Conservation (phyloP, 1,140 invertebrate genomes). For the Druon quercuslanigerum region DNA sequence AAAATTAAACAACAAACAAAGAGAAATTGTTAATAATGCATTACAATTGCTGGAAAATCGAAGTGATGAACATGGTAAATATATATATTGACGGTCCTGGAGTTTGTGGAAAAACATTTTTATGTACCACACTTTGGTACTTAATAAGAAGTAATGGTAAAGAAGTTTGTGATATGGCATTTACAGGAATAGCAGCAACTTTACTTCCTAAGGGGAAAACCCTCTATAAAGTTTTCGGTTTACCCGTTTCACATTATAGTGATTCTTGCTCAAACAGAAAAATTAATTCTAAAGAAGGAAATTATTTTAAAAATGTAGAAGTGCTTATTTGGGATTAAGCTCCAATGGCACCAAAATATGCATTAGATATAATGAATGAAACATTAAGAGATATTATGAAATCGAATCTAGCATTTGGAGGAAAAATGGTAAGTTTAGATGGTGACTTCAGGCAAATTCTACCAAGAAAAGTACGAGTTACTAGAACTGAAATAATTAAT, state of each 20-base stretch:
- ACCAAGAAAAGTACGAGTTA: too few relatives aligned
- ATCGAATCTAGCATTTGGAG: background rate
- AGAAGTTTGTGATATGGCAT: background rate
- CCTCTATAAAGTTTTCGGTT: too few relatives aligned
- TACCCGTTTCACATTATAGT: too few relatives aligned
- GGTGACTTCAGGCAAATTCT: too few relatives aligned
- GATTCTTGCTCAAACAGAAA: background rate
- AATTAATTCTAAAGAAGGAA: conserved; percentile 7
- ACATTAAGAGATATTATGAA: background rate
- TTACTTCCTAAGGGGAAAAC: too few relatives aligned
- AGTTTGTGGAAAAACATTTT: background rate
- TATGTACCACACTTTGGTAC: too few relatives aligned
- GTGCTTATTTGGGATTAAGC: background rate
- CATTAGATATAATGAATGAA: background rate
- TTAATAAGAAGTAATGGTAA: background rate
- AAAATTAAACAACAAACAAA: background rate
- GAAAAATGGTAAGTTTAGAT: background rate
- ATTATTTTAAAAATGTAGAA: background rate
- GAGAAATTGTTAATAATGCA: conserved; percentile 1
- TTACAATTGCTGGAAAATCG: background rate
- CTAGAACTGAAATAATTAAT: too few relatives aligned
- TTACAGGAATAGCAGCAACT: too few relatives aligned
- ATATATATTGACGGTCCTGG: conserved; percentile 2
- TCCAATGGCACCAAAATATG: background rate
- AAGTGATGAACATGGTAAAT: background rate